Base-by-base conservation (phyloP, 2,888 invertebrate genomes). In the Apamea crenata region DNA sequence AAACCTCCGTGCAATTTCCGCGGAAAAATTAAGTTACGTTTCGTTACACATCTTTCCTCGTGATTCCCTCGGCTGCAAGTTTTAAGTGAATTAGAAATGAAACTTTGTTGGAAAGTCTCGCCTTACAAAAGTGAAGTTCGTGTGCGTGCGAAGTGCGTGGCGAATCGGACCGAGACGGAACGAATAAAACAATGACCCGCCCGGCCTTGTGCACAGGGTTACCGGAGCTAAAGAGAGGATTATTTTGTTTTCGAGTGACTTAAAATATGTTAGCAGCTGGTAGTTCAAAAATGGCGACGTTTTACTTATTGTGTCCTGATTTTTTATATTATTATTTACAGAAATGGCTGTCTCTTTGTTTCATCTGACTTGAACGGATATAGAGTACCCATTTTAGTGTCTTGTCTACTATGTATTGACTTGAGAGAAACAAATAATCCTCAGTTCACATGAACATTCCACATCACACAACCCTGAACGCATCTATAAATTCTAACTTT, bases 111-210 rank as follows among this genome's bases (percentile, higher is more conserved):
- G 66, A 78, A 80, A 82, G 78, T 79, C 67, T 81, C 69, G n/a
- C 77, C 78, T 81, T 77, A 77, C 68, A 78, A 83, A 83, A 88
- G 78, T 79, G 65, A 85, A 80, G 81, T 77, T 68, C 63, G 78
- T 73, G 76, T 79, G 87, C 79, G 74, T 69, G 74, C 81, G 66
- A 79, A 82, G 83, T 85, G 91, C 92, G 91, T 92, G 75, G 87
- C 91, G 84, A 93, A 94, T 93, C 87, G 86, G 80, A 78, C 89
- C 89, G 86, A 90, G 89, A 92, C 88, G 90, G 89, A 91, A 91
- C 90, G 88, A 93, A 93, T 91, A 92, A 93, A 93, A 94, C 93
- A 93, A 93, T 93, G 93, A 92, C 91, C 90, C 81, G 69, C 32
- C 82, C 85, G 90, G 90, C 91, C 91, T 92, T 93, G 92, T 77